A percentile compares a stretch with the other conserved stretches of the same genome.
phyloP scores from a whole-genome alignment of 2,113 vertebrate species.

The Coryphaenoides rupestris region DNA sequence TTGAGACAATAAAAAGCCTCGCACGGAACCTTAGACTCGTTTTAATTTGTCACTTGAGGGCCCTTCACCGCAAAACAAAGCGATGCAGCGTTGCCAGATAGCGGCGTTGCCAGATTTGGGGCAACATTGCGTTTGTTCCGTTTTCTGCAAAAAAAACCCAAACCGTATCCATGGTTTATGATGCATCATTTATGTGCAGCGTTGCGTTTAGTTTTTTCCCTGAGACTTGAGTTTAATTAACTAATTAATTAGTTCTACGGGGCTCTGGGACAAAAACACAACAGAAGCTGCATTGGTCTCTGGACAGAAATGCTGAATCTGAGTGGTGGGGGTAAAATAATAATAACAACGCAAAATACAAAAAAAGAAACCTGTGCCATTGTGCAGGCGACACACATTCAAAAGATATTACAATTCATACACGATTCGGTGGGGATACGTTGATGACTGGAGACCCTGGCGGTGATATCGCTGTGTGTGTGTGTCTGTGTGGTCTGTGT shows the following conservation, averaged over 20 bases:
- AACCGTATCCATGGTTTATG: constrained; percentile 9
- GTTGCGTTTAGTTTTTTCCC: constrained; percentile 29
- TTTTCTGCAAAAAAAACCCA: not conserved
- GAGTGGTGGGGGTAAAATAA: constrained; percentile 1
- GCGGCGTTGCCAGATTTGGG: not conserved
- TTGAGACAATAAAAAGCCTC: not conserved
- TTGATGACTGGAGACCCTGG: not conserved
- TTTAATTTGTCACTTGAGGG: constrained; percentile 23
- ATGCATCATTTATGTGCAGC: constrained; percentile 10
- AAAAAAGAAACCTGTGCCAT: not conserved
- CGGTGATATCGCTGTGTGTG: constrained; percentile 1
- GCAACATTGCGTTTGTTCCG: not conserved
- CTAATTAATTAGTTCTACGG: constrained; percentile 24
- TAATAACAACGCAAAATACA: no score
- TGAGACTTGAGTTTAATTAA: constrained; percentile 22
- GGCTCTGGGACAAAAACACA: constrained; percentile 6
- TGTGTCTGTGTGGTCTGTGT: no score
- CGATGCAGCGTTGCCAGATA: not conserved
- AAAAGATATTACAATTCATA: not conserved
- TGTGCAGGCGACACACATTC: not conserved
- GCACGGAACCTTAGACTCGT: not conserved
- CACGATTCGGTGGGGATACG: not conserved
- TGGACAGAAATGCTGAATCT: not conserved
- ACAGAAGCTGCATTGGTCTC: constrained; percentile 1
- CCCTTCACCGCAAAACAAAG: constrained; percentile 16